phyloP scores from a whole-genome alignment of 37 sponge, comb jelly and placozoan genomes.

The Tethya wilhelma region DNA sequence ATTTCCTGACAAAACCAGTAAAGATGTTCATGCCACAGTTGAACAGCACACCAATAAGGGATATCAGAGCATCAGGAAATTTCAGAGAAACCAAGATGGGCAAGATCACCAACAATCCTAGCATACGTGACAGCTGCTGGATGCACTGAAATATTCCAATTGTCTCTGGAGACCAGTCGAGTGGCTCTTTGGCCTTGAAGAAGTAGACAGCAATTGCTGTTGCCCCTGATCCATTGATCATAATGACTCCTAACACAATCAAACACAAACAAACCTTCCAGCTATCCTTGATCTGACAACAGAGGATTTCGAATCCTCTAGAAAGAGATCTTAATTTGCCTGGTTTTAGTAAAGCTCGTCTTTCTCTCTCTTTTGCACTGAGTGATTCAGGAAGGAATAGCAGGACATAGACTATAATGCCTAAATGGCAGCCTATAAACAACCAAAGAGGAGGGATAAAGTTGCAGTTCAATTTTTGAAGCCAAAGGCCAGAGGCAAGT shows the following conservation, averaged over 20 bases:
- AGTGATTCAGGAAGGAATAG: conserved; percentile 55
- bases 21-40: conserved; percentile 20
- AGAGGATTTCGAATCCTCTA: conserved; percentile 45
- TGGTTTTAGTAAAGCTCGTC: neutral
- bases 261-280: no score
- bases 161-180: conserved; percentile 37
- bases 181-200: conserved; percentile 22
- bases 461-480: conserved; percentile 30
- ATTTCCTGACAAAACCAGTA: neutral
- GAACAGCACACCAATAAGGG: conserved; percentile 23
- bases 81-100: conserved; percentile 43
- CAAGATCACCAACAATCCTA: conserved; percentile 27
- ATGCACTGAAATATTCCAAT: conserved; percentile 26
- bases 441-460: conserved; percentile 20
- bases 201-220: conserved; percentile 3
- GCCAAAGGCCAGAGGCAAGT: conserved; percentile 26
- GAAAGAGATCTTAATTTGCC: neutral
- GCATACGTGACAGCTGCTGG: neutral
- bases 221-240: conserved; percentile 22
- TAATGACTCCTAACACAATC: neutral
- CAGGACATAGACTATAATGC: conserved; percentile 12
- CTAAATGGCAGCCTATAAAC: neutral
- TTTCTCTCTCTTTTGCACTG: neutral
- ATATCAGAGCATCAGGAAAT: conserved; percentile 52
- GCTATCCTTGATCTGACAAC: neutral